Conservation (phyloP, 2,888 invertebrate species). For the Petrolisthes manimaculis region DNA sequence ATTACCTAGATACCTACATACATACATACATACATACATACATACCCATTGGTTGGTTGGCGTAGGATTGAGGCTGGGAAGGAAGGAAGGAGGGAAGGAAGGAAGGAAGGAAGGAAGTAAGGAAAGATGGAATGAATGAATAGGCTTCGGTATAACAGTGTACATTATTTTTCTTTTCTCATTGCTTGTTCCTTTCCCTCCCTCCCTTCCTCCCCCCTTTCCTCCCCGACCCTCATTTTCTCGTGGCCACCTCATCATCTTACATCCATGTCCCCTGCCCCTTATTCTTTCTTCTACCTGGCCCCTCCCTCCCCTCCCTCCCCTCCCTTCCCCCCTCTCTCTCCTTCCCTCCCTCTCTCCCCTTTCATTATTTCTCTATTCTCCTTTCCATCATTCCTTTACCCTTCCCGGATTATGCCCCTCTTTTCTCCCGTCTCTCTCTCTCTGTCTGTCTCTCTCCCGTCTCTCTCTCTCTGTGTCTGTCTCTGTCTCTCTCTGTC, state of each 20-base stretch:
- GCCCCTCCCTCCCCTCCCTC: constrained; percentile 3
- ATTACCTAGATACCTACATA: no score
- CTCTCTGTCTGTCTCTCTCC: background rate
- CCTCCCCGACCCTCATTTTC: background rate
- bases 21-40: no score
- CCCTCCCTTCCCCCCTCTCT: background rate
- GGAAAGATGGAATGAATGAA: no score
- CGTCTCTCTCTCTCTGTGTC: no score
- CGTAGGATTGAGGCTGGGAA: no score
- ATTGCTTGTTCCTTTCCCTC: background rate
- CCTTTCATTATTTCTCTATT: background rate
- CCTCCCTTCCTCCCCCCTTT: background rate
- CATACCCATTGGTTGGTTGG: no score
- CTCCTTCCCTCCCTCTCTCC: constrained; percentile 9
- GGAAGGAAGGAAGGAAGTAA: no score
- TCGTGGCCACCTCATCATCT: background rate
- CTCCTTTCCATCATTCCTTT: background rate
- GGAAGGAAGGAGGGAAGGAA: no score
- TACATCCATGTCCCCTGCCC: background rate
- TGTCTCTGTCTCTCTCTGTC: no score
- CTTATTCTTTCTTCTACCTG: background rate
- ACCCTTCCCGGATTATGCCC: background rate
- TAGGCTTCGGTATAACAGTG: no score
- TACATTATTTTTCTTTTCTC: no score
- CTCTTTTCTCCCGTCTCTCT: background rate